These are phyloP conservation scores for Blera fallax DNA, from an alignment of 2,888 invertebrate species.

Conservation along the genomic window DNA sequence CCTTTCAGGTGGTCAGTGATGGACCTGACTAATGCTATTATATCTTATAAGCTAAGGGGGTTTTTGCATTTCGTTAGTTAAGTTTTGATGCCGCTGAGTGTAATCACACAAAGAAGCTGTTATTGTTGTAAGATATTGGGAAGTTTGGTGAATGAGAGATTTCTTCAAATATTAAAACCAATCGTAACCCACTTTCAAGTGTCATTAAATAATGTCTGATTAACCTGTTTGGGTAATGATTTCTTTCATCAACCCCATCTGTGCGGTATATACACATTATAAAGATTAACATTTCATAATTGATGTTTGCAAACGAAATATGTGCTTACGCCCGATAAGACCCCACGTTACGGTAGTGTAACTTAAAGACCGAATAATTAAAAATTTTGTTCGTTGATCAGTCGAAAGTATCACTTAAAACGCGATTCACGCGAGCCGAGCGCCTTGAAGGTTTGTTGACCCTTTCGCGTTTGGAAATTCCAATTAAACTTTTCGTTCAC, in stretches of 20 bases:
- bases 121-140: neutral
- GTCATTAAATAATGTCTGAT: neutral
- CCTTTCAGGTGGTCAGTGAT: neutral
- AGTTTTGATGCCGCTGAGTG: neutral
- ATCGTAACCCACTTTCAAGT: neutral
- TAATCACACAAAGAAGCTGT: neutral
- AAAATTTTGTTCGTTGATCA: constrained; percentile 14
- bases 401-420: neutral
- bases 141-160: neutral
- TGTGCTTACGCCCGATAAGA: constrained; percentile 23
- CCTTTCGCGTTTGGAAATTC: neutral
- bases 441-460: neutral
- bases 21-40: neutral
- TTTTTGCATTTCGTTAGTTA: no score
- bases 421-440: neutral
- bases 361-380: neutral
- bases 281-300: constrained; percentile 11
- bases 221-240: neutral
- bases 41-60: neutral
- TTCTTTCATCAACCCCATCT: neutral
- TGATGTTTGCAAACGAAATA: constrained; percentile 14
- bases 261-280: neutral
- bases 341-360: neutral
- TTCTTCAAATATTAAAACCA: neutral
- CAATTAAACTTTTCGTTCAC: neutral